phyloP scores from a whole-genome alignment of 1,140 invertebrate genomes.

The Bombus fervidus region DNA sequence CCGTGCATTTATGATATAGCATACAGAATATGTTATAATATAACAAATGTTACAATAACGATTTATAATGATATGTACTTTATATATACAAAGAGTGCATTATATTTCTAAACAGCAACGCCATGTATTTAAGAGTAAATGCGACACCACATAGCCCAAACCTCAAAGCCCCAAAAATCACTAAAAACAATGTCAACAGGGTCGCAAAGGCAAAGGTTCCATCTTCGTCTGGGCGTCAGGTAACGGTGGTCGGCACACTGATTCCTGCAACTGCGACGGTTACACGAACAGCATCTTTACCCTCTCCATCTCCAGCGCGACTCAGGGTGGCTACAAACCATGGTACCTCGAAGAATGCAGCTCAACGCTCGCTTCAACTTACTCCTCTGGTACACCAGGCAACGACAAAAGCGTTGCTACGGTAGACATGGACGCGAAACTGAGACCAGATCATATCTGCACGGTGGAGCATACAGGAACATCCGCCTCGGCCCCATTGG shows the following conservation, averaged over 20 bases:
- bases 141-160: too few relatives aligned
- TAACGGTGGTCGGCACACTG: slow-evolving; percentile 97
- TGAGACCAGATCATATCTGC: slow-evolving; percentile 92
- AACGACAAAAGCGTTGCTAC: slow-evolving; percentile 97
- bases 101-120: too few relatives aligned
- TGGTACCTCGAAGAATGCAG: slow-evolving; percentile 99
- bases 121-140: too few relatives aligned
- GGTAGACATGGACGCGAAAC: slow-evolving; percentile 95
- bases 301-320: slow-evolving; percentile 97
- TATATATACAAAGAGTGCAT: too few relatives aligned
- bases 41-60: too few relatives aligned
- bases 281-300: slow-evolving; percentile 99
- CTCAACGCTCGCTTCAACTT: slow-evolving; percentile 97
- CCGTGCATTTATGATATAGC: too few relatives aligned
- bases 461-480: slow-evolving; percentile 96
- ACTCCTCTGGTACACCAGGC: slow-evolving; percentile 96
- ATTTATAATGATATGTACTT: too few relatives aligned
- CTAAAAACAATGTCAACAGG: slow-evolving; percentile 82
- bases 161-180: too few relatives aligned
- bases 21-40: too few relatives aligned
- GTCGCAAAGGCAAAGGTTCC: slow-evolving; percentile 97
- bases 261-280: slow-evolving; percentile 99
- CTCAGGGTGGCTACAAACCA: slow-evolving; percentile 97
- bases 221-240: slow-evolving; percentile 99
- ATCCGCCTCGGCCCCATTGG: slow-evolving; percentile 96